Base-by-base conservation (phyloP, 1,140 invertebrate genomes). In the Leptopilina clavipes region DNA sequence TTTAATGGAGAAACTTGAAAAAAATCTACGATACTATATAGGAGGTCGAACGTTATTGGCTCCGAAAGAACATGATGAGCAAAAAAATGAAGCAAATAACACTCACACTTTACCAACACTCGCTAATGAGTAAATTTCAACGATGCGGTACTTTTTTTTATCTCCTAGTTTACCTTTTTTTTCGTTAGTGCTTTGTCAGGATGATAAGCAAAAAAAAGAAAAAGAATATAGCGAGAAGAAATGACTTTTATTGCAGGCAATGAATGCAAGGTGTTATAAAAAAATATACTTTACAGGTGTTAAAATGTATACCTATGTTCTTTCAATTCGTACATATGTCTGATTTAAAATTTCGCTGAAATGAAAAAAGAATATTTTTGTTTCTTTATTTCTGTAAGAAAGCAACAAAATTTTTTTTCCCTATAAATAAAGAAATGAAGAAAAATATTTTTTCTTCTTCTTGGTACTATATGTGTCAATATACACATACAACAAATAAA, bases 211-310 rank as follows among this genome's bases (percentile, higher is more conserved):
- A 40, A 40, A 40, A 40, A 9, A 40, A 40, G 37, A 65, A 31
- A 25, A 65, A 65, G 22, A n/a, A 31, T n/a, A n/a, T n/a, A n/a
- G n/a, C n/a, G 11, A 31, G 22, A 14, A 12, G 22, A 17, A 52
- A 40, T 40, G 19, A 18, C 19, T 22, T 25, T 31, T 65, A 65
- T 65, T 65, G 22, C 56, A 1, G 11, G 22, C 12, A 65, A 65
- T 65, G 22, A 25, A 65, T 12, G 22, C 56, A 65, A 65, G 56
- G 56, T 65, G 22, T 65, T 65, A 65, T 10, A 31, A 31, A 31
- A 31, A 25, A 25, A 25, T 7, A 1, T 31, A 19, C 22, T 65
- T 14, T 12, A 10, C 56, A 65, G 56, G 56, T 65, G 56, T 14
- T 65, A 10, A 31, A 65, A 31, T 3, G 8, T 65, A 12, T 65